Evolutionary conservation across 2,888 invertebrate species (phyloP).

Genomic region (Drosophila subsilvestris): DNA sequence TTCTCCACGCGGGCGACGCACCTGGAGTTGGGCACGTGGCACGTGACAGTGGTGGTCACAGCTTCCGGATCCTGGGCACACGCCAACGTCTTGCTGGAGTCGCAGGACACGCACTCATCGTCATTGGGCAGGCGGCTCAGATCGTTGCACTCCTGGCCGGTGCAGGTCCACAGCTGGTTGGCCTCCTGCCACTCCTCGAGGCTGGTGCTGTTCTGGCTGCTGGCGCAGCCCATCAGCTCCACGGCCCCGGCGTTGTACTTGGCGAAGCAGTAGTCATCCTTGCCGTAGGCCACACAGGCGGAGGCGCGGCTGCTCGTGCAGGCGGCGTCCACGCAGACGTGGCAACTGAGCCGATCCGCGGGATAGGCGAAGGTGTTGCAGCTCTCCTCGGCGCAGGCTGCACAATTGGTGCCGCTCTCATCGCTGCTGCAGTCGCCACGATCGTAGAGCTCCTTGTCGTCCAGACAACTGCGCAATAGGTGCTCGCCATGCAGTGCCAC

Average conservation of each 20-base stretch:
- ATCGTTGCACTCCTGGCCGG: constrained; percentile 69
- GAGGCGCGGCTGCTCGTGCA: constrained; percentile 56
- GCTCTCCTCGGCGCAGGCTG: constrained; percentile 48
- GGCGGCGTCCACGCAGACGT: constrained; percentile 63
- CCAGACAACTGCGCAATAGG: constrained; percentile 79
- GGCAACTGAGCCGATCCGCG: constrained; percentile 71
- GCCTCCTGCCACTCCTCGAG: constrained; percentile 68
- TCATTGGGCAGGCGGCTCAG: constrained; percentile 59
- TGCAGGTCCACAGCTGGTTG: constrained; percentile 71
- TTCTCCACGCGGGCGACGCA: constrained; percentile 65
- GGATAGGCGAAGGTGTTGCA: constrained; percentile 79
- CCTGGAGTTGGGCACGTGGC: constrained; percentile 58
- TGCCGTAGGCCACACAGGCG: constrained; percentile 68
- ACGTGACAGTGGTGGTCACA: constrained; percentile 49
- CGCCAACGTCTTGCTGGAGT: constrained; percentile 69
- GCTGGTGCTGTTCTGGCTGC: constrained; percentile 63
- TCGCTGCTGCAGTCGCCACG: constrained; percentile 64
- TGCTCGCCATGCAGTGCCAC: constrained; percentile 62
- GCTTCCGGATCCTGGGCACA: constrained; percentile 75
- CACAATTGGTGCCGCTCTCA: constrained; percentile 56
- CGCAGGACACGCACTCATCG: constrained; percentile 70
- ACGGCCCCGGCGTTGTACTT: constrained; percentile 65
- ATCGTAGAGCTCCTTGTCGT: constrained; percentile 77
- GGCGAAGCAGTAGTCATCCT: constrained; percentile 77
- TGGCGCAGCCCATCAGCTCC: constrained; percentile 74